phyloP scores from a whole-genome alignment of 2,797 vertebrate species.

The Chaenodraco wilsoni region DNA sequence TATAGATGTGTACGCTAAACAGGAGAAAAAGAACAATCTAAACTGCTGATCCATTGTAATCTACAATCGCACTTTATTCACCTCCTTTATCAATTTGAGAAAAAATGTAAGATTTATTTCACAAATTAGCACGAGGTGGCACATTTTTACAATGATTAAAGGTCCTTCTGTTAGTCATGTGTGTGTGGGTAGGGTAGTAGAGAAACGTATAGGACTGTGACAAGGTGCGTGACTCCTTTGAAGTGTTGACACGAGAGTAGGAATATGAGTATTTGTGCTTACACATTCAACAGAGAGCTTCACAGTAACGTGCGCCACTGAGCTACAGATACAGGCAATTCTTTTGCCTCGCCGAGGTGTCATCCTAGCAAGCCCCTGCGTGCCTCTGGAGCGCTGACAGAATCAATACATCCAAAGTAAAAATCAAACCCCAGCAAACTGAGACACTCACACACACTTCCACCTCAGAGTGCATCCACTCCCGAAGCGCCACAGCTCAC shows the following conservation, averaged over 20 bases:
- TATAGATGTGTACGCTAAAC: too few species aligned
- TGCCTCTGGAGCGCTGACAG: conserved; percentile 71
- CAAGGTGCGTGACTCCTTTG: conserved; percentile 3
- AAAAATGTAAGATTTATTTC: conserved; percentile 53
- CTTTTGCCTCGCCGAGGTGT: conserved; percentile 70
- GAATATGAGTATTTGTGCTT: conserved; percentile 1
- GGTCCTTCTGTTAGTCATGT: neutral
- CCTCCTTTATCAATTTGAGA: conserved; percentile 40
- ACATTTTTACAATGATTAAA: conserved; percentile 15
- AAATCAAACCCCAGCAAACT: conserved; percentile 73
- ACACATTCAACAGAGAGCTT: conserved; percentile 5
- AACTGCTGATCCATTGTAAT: conserved; percentile 40
- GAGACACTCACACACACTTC: conserved; percentile 61
- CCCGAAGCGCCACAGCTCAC: neutral
- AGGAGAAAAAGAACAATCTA: conserved; percentile 16
- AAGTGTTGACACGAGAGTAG: neutral
- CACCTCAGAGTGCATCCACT: conserved; percentile 52
- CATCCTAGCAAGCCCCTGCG: conserved; percentile 49
- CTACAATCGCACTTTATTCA: conserved; percentile 21
- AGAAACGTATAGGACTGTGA: neutral
- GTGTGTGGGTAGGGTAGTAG: neutral
- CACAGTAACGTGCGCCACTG: conserved; percentile 20
- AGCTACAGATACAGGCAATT: conserved; percentile 65
- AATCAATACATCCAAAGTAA: conserved; percentile 82
- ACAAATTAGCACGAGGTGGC: neutral